Evolutionary conservation across 2,888 invertebrate genomes (phyloP), one percentile per base, ranked within the genome.

Genomic region (Campoplex capitator): DNA sequence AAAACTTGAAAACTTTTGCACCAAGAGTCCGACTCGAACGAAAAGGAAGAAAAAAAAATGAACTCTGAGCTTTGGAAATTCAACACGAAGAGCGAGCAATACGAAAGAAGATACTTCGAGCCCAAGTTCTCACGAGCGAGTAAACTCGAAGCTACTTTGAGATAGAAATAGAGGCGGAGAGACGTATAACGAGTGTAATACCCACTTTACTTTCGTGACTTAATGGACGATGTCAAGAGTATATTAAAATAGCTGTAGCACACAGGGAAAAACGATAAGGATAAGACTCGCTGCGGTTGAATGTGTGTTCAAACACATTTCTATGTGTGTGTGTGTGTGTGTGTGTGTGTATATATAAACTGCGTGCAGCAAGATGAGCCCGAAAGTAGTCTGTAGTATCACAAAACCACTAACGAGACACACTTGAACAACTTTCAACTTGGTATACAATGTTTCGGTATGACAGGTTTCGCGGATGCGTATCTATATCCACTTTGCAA

Each of bases 131-230:
- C 32, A 48, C 45, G 76, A 76, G 65, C 32, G 35, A 54, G 18
- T 73, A 23, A 75, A 42, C 35, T n/a, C 8, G 58, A 58, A n/a
- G 48, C 70, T 16, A 42, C 48, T 73, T 42, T 58, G 48, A 62
- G 82, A 83, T 78, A 73, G 71, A 82, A 84, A 83, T 83, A 79
- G 79, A 84, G 62, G 58, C 58, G 58, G 28, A 65, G 71, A 71
- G 67, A 68, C 78, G 68, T 56, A 42, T 35, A 45, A 11, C 75
- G 58, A 78, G 74, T 78, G 81, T 76, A 78, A 78, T 84, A 67
- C 8, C 48, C 62, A 51, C 85, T 67, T 71, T 45, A 77, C 65
- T 38, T 76, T 62, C 71, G 67, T 65, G 76, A 67, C 32, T 79
- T 48, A 32, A 79, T 68, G 58, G 71, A 71, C 56, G 70, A 58